Percentiles rank a stretch among this genome's conserved stretches.
phyloP scores from a whole-genome alignment of 2,797 vertebrate species.

The Scarus forsteni region DNA sequence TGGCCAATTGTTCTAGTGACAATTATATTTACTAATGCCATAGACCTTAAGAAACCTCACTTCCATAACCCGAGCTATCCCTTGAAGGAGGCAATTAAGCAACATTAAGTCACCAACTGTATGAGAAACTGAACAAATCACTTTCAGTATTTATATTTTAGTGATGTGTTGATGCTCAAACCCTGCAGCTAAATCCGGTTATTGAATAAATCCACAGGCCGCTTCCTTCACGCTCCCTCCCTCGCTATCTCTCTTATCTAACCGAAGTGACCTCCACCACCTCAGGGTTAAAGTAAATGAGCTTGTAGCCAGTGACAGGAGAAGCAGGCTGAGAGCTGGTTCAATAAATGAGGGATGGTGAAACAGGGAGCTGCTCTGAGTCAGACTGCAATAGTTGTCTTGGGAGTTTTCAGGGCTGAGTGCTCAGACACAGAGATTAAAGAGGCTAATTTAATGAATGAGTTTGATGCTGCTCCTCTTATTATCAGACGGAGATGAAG shows the following conservation, averaged over 20 bases:
- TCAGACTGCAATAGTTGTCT: constrained; percentile 71
- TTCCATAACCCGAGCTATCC: too few species aligned
- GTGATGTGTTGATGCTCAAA: constrained; percentile 6
- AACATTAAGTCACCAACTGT: constrained; percentile 16
- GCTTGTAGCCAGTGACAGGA: constrained; percentile 60
- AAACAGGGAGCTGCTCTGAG: constrained; percentile 48
- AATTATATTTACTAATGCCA: too few species aligned
- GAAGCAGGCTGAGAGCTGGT: constrained; percentile 40
- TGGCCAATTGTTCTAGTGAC: too few species aligned
- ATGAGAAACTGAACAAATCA: constrained; percentile 50
- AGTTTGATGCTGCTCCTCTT: constrained; percentile 79
- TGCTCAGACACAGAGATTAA: constrained; percentile 76
- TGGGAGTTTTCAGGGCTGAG: constrained; percentile 66
- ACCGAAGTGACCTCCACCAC: constrained; percentile 53
- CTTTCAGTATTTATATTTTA: constrained; percentile 9
- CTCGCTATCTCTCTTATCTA: constrained; percentile 23
- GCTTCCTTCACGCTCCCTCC: constrained; percentile 10
- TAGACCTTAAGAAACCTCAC: too few species aligned
- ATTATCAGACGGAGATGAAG: constrained; percentile 76
- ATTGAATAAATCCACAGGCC: constrained; percentile 56
- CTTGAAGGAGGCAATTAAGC: background rate
- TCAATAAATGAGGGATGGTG: constrained; percentile 60
- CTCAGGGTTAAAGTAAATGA: constrained; percentile 60
- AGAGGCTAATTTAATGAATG: constrained; percentile 84
- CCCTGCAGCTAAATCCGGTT: constrained; percentile 51